Evolutionary conservation across 2,113 vertebrate species (phyloP).

Genomic region (Dissostichus mawsoni): DNA sequence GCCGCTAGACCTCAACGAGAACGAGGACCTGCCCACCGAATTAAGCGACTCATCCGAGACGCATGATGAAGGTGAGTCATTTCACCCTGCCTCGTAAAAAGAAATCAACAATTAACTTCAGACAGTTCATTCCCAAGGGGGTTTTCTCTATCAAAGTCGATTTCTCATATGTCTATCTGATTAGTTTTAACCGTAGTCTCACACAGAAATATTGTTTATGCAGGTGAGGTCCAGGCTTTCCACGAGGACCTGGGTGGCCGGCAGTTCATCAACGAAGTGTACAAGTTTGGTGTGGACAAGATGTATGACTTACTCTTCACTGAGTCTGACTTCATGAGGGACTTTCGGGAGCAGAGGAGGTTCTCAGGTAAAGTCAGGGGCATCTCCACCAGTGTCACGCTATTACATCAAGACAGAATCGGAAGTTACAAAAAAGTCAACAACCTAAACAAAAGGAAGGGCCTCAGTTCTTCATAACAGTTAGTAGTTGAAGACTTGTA

Average conservation of each 20-base stretch:
- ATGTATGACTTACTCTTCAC: constrained; percentile 3
- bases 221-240: constrained; percentile 4
- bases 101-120: too few species aligned
- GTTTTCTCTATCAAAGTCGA: too few species aligned
- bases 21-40: not conserved
- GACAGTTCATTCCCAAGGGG: too few species aligned
- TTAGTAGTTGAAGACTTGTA: too few species aligned
- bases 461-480: too few species aligned
- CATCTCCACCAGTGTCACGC: not conserved
- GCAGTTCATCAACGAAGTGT: not conserved
- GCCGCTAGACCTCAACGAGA: not conserved
- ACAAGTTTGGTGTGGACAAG: not conserved
- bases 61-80: not conserved
- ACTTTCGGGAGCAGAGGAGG: not conserved
- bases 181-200: not conserved
- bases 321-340: constrained; percentile 3
- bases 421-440: too few species aligned
- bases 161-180: not conserved
- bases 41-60: not conserved
- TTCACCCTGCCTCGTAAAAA: too few species aligned
- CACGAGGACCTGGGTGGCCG: not conserved
- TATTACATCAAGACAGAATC: not conserved
- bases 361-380: not conserved
- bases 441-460: too few species aligned
- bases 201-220: not conserved